Evolutionary conservation across 2,113 vertebrate genomes (phyloP).

Genomic region (Scomber colias): DNA sequence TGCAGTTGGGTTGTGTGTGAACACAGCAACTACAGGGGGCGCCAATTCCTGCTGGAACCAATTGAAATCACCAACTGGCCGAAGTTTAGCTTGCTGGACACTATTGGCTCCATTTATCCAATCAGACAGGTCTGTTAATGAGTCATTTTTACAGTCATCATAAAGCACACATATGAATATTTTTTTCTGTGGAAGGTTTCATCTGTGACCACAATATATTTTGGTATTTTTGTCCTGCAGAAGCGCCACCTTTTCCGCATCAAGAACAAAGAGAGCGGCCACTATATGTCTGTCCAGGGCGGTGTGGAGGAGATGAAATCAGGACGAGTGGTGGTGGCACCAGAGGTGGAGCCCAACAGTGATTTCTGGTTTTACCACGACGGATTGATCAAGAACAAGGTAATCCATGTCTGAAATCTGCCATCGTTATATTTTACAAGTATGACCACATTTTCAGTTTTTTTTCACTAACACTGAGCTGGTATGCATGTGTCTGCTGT

Average conservation of each 20-base stretch:
- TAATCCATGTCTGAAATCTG: neutral
- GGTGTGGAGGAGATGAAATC: conserved; percentile 93
- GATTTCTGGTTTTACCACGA: conserved; percentile 95
- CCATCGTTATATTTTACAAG: no score
- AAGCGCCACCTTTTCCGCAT: conserved; percentile 89
- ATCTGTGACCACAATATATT: neutral
- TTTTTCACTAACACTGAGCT: neutral
- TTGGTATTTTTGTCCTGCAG: conserved; percentile 73
- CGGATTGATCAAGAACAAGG: conserved; percentile 95
- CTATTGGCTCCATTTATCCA: conserved; percentile 92
- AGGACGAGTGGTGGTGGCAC: conserved; percentile 88
- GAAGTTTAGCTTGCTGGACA: conserved; percentile 90
- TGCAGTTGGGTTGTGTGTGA: conserved; percentile 96
- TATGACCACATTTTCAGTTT: no score
- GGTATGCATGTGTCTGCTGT: conserved; percentile 19
- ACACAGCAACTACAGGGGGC: conserved; percentile 93
- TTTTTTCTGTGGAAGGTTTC: no score
- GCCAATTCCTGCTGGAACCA: conserved; percentile 91
- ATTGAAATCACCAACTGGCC: conserved; percentile 95
- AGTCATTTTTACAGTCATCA: neutral
- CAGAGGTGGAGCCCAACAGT: conserved; percentile 83
- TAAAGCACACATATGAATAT: neutral
- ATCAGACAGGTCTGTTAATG: conserved; percentile 87
- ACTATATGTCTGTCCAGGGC: conserved; percentile 88
- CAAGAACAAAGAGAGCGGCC: conserved; percentile 85